phyloP scores from a whole-genome alignment of 35 echinoderm and acorn worm genomes.

The Holothuria glaberrima region DNA sequence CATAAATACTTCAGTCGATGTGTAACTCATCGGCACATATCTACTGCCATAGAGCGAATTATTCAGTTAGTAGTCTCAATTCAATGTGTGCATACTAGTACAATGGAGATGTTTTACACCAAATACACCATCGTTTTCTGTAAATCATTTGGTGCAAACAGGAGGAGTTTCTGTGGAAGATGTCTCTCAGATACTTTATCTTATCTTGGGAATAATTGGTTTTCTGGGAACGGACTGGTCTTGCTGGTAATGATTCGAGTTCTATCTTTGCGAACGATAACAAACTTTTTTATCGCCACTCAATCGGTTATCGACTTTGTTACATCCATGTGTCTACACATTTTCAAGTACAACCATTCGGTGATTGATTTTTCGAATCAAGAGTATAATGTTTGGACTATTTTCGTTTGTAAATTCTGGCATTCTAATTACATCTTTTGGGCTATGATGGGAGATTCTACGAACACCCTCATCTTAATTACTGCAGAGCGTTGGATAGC shows the following conservation, averaged over 20 bases:
- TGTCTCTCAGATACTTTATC: not conserved
- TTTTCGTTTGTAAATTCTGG: slow-evolving; percentile 6
- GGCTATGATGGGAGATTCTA: not conserved
- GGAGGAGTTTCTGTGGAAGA: slow-evolving; percentile 1
- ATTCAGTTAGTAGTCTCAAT: no score
- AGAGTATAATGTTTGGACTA: not conserved
- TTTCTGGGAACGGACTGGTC: slow-evolving; percentile 14
- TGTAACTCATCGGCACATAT: no score
- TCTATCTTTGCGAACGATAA: not conserved
- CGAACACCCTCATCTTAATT: not conserved
- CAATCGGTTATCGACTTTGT: slow-evolving; percentile 40
- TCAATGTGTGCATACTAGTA: no score
- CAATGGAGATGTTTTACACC: no score
- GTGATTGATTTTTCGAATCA: not conserved
- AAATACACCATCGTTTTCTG: no score
- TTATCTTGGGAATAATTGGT: slow-evolving; percentile 33
- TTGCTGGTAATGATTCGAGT: slow-evolving; percentile 28
- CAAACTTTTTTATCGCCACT: slow-evolving; percentile 21
- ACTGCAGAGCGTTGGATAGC: slow-evolving; percentile 22
- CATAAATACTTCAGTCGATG: no score
- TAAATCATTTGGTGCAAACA: no score
- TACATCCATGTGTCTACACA: not conserved
- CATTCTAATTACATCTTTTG: slow-evolving; percentile 20
- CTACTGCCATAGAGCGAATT: no score
- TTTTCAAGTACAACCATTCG: not conserved